Evolutionary conservation across 1,140 invertebrate genomes (phyloP).

Genomic region (Brachionus sp.): DNA sequence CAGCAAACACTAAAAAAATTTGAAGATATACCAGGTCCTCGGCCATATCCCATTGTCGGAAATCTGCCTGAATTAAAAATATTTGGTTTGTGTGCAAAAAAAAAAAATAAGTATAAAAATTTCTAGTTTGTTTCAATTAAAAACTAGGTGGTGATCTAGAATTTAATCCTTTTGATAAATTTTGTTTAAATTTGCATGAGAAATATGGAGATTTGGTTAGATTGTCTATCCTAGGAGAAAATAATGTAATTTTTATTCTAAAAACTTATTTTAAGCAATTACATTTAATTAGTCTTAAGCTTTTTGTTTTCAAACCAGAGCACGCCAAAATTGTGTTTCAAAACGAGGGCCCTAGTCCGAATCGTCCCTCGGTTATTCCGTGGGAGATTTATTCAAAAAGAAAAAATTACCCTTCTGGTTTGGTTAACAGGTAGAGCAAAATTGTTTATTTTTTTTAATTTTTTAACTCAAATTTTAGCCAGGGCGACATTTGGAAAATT

Average conservation of each 20-base stretch:
- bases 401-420: slow-evolving; percentile 18
- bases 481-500: slow-evolving; percentile 34
- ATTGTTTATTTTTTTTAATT: background rate
- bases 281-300: background rate
- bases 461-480: background rate
- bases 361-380: background rate
- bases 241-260: background rate
- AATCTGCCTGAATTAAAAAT: slow-evolving; percentile 13
- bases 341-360: slow-evolving; percentile 26
- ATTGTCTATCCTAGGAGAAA: slow-evolving; percentile 20
- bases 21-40: slow-evolving; percentile 22
- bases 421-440: background rate
- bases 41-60: background rate
- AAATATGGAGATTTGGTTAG: slow-evolving; percentile 35
- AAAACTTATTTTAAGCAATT: background rate
- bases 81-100: background rate
- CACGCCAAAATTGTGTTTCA: slow-evolving; percentile 26
- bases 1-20: background rate
- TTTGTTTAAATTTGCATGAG: background rate
- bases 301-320: slow-evolving; percentile 35
- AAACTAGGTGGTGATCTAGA: background rate
- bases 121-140: background rate
- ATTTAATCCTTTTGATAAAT: slow-evolving; percentile 1
- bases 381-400: slow-evolving; percentile 26
- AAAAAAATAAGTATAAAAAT: background rate